Evolutionary conservation across 2,888 invertebrate genomes (phyloP).

Genomic region (Hirtodrosophila histrioides): DNA sequence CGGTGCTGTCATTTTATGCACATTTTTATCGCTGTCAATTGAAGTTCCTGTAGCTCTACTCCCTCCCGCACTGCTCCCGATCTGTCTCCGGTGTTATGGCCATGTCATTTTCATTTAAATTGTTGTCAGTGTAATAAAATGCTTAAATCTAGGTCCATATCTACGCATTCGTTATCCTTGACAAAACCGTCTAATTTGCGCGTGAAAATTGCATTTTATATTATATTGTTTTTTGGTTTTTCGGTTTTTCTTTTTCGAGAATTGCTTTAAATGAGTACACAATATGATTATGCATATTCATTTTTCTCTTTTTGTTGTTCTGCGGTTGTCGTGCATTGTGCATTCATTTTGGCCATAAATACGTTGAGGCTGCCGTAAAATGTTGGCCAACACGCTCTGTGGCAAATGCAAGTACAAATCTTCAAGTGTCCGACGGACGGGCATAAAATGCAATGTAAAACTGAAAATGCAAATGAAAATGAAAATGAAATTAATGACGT

Average conservation of each 20-base stretch:
- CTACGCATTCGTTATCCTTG: conserved; percentile 84
- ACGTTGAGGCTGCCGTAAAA: conserved; percentile 20
- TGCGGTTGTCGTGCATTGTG: conserved; percentile 34
- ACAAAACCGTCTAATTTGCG: conserved; percentile 38
- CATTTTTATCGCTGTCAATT: conserved; percentile 60
- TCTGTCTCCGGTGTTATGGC: conserved; percentile 31
- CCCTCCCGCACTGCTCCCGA: neutral
- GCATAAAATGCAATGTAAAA: conserved; percentile 22
- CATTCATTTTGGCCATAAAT: conserved; percentile 59
- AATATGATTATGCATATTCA: too few relatives aligned
- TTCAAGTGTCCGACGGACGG: conserved; percentile 30
- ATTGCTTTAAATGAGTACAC: neutral
- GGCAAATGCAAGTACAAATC: conserved; percentile 33
- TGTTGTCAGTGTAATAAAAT: conserved; percentile 78
- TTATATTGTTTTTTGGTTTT: conserved; percentile 24
- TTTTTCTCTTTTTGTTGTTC: conserved; percentile 13
- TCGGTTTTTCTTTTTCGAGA: conserved; percentile 10
- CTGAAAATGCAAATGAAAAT: neutral
- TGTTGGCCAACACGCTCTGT: conserved; percentile 17
- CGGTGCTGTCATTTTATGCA: conserved; percentile 55
- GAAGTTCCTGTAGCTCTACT: conserved; percentile 20
- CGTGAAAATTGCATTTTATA: conserved; percentile 56
- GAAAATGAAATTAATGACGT: conserved; percentile 53
- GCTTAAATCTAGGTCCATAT: conserved; percentile 82
- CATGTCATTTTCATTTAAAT: conserved; percentile 73